Base-by-base conservation (phyloP, 2,797 vertebrate genomes). In the Scarus forsteni region DNA sequence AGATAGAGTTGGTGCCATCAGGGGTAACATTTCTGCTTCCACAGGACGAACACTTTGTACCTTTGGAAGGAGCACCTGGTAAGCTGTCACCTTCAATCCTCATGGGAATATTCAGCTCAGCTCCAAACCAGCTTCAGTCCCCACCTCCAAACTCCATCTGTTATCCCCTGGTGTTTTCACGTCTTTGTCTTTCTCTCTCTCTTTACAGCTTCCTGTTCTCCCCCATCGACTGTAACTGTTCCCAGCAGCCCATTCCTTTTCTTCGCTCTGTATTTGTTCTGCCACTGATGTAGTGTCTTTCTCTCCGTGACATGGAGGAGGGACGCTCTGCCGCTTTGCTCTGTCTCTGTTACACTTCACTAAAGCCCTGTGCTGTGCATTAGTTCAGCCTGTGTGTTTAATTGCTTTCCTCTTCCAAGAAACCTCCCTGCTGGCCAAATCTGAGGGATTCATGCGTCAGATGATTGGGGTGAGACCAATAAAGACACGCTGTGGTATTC, bases 381-480 rank as follows among this genome's bases (percentile, higher is more conserved):
- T 57, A 68, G 38, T 78, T 83, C 77, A 74, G 77, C 69, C 45
- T 40, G 66, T 75, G 59, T 80, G 69, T 84, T 89, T 89, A 86
- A 88, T 85, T 86, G 82, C 82, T 86, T 84, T 67, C 15, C 53
- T 15, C 62, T 83, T 83, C 77, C 75, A 75, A 77, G 76, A 78
- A 67, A 77, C 60, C 39, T 81, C 80, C 81, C 83, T 19, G 75
- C 82, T 85, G 80, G 70, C 60, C n/a, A 66, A 57, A 38, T 56
- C 58, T 44, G 39, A 79, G 44, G 48, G 58, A 76, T 50, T 84
- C 66, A 49, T 73, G 68, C 71, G 58, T 75, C 70, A 72, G 58
- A 69, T 60, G 67, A 80, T 36, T 64, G 63, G 54, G 60, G 48
- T 27, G 10, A 67, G 70, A 45, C 61, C 74, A 46, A 51, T 49